These are phyloP conservation scores for Drosophila repleta DNA, from an alignment of 1,140 invertebrate species.

Conservation along the genomic window DNA sequence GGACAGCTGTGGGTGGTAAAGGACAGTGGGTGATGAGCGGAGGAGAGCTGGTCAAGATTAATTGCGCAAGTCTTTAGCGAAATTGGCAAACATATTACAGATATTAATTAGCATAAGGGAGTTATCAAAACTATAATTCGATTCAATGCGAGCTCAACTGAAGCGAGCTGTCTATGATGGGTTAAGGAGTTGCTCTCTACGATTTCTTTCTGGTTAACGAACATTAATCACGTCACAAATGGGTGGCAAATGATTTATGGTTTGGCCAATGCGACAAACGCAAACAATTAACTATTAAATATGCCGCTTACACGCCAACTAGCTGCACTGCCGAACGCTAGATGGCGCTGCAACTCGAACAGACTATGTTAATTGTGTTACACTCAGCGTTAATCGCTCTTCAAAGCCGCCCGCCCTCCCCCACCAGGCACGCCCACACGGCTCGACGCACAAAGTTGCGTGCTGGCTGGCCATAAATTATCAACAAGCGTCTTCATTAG, in stretches of 20 bases:
- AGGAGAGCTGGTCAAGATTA: too few relatives aligned
- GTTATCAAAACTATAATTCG: slow-evolving; percentile 7
- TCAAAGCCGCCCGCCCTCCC: not conserved
- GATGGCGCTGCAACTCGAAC: slow-evolving; percentile 30
- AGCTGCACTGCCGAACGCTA: slow-evolving; percentile 18
- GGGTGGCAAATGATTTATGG: slow-evolving; percentile 56
- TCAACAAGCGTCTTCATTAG: slow-evolving; percentile 68
- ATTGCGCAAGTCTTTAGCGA: slow-evolving; percentile 42
- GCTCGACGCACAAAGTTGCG: slow-evolving; percentile 62
- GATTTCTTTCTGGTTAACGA: slow-evolving; percentile 10
- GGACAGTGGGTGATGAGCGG: too few relatives aligned
- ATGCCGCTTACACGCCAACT: slow-evolving; percentile 57
- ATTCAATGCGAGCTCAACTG: slow-evolving; percentile 10
- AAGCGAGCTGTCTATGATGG: too few relatives aligned
- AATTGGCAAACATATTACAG: slow-evolving; percentile 27
- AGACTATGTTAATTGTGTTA: slow-evolving; percentile 48
- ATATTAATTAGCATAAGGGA: slow-evolving; percentile 30
- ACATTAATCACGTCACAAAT: slow-evolving; percentile 49
- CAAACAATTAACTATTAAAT: slow-evolving; percentile 63
- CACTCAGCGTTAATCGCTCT: slow-evolving; percentile 42
- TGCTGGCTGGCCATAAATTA: slow-evolving; percentile 59
- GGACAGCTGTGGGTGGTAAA: too few relatives aligned
- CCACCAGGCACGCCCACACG: not conserved
- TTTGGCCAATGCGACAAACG: slow-evolving; percentile 54
- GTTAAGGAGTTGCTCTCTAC: not conserved